Base-by-base conservation (phyloP, 2,797 vertebrate species). In the Carcharodon carcharias region DNA sequence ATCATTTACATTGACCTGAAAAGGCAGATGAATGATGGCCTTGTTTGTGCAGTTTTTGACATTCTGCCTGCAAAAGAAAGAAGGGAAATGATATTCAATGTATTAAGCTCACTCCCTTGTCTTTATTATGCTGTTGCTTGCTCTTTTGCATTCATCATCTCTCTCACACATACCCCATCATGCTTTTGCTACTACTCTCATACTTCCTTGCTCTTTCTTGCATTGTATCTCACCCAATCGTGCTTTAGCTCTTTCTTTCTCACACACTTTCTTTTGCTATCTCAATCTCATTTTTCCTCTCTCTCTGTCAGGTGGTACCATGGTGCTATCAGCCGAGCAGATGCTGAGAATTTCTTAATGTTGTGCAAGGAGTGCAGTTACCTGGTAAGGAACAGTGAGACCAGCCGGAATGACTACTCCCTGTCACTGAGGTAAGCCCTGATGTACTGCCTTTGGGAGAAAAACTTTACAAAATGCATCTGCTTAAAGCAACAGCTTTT, bases 351-450 rank as follows among this genome's bases (percentile, higher is more conserved):
- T 31, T 98, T 99, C 96, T 97, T 99, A 96, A 98, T 98, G 0
- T 98, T 99, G 97, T 99, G 99, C 97, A 99, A 98, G 54, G 99
- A 99, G 98, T 99, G 99, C 93, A 99, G 99, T 97, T 99, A 99
- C 98, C 98, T 99, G 91, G 98, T 99, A 97, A 98, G 99, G 96
- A 98, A 98, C 98, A 99, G 99, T 18, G 98, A 99, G 97, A 98
- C 97, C 97, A 99, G 98, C 97, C 98, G 98, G n/a, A 98, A 97
- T 0, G 98, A 99, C 97, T 99, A 98, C 97, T 99, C 99, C 0
- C 98, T 99, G 82, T 99, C 99, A 0, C 97, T 99, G 95, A 97
- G 99, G 99, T 99, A 97, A 97, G 97, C 95, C 11, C 87, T 45
- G 9, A 31, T 50, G 45, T 65, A 35, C 31, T 28, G 31, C 58